A percentile compares a stretch with the other conserved stretches of the same genome.
Conservation (phyloP, 2,888 invertebrate species). For the Eristalinus sepulchralis region DNA sequence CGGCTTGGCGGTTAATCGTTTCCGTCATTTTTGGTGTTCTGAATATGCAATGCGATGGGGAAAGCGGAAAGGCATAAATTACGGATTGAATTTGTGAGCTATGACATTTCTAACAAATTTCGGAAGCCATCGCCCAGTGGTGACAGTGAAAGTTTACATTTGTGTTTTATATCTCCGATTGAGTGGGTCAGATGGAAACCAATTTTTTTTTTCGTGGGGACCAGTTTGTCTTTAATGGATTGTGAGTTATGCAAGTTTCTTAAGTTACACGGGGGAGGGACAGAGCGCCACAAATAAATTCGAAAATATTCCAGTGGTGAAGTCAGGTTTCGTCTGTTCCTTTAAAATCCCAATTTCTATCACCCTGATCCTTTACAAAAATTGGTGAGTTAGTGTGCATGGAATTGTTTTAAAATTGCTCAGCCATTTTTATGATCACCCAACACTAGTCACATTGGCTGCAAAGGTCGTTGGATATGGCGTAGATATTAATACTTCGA, state of each 20-base stretch:
- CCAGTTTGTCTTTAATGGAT: background rate
- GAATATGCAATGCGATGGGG: background rate
- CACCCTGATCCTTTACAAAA: too few relatives aligned
- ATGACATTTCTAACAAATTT: background rate
- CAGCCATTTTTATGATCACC: too few relatives aligned
- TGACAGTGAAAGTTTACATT: background rate
- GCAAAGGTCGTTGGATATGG: too few relatives aligned
- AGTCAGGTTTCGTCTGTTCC: too few relatives aligned
- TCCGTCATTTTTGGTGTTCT: background rate
- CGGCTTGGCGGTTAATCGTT: background rate
- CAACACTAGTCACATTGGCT: too few relatives aligned
- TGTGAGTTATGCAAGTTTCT: background rate
- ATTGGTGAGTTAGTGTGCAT: too few relatives aligned
- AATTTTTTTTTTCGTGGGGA: background rate
- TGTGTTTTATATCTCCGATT: background rate
- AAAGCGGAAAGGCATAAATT: background rate
- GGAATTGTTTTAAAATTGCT: too few relatives aligned
- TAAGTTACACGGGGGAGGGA: too few relatives aligned
- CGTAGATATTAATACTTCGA: too few relatives aligned
- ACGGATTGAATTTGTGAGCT: background rate
- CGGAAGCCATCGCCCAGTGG: background rate
- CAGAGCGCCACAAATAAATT: too few relatives aligned
- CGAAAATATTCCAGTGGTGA: too few relatives aligned
- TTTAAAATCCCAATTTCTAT: too few relatives aligned
- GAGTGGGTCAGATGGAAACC: background rate